phyloP scores from a whole-genome alignment of 2,113 vertebrate genomes.

The Heteronetta atricapilla region DNA sequence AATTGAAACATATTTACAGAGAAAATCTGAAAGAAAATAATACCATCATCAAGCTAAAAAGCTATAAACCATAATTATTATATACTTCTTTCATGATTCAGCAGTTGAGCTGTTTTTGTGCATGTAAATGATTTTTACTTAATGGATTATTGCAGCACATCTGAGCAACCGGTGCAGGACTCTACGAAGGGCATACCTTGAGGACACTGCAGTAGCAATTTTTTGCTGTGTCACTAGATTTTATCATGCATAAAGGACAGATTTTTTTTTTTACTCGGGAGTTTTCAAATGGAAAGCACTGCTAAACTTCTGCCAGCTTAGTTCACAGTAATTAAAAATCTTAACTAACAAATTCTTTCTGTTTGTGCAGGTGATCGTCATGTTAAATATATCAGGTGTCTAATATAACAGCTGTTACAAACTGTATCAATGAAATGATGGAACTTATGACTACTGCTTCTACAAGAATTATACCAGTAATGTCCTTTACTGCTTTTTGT shows the following conservation, averaged over 20 bases:
- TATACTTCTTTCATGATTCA: constrained; percentile 58
- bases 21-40: constrained; percentile 29
- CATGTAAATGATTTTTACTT: constrained; percentile 58
- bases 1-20: constrained; percentile 27
- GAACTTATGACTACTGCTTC: not conserved
- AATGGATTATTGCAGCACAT: constrained; percentile 66
- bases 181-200: constrained; percentile 57
- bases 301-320: not conserved
- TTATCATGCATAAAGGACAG: constrained; percentile 64
- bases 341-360: not conserved
- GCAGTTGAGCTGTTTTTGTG: constrained; percentile 60
- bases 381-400: not conserved
- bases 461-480: not conserved
- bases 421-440: not conserved
- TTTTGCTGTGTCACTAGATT: constrained; percentile 71
- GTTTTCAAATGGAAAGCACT: not conserved
- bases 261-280: not conserved
- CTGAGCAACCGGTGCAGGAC: constrained; percentile 30
- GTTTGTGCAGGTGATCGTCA: not conserved
- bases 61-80: not conserved
- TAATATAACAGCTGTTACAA: not conserved
- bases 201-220: constrained; percentile 71
- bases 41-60: constrained; percentile 9
- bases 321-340: not conserved
- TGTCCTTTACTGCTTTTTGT: constrained; percentile 7